Base-by-base conservation (phyloP, 2,113 vertebrate species). In the Geothlypis trichas region DNA sequence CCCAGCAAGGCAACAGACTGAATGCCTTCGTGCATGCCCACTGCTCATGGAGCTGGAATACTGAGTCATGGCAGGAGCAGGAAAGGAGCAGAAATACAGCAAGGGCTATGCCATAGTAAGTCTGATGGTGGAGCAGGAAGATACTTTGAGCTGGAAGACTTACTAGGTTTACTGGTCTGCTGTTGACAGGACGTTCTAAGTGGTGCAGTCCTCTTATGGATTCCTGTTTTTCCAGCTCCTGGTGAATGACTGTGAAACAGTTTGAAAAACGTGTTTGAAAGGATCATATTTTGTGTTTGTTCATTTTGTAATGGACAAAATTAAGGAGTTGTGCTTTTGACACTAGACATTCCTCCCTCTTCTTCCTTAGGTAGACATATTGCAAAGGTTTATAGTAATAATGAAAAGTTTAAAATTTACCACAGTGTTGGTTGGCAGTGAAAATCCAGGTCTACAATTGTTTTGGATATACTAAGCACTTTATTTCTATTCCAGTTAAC, bases 401-500 rank as follows among this genome's bases (percentile, higher is more conserved):
- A 62, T 13, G 30, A 46, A 62, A 90, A 54, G 13, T 88, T 75
- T 65, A 42, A 88, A 58, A 73, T 44, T 33, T 30, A 74, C 46
- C 76, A 72, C 46, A 39, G 66, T 62, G 27, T 68, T 59, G 73
- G 58, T 86, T 81, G 84, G 27, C 84, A 94, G 46, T 74, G 78
- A 81, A 95, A 84, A 84, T 86, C 57, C 76, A 95, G 68, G 52
- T 88, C 94, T 61, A 31, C 39, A 62, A 3, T 61, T 47, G 28
- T 59, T 93, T 66, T 72, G 31, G 65, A 42, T 62, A 81, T 61
- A 77, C 47, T 75, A 84, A 96, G 92, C 92, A 93, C 95, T 96
- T 97, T 95, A 94, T 95, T 94, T 92, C 74, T 76, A 82, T 89
- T 92, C 66, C 35, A 51, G 57, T 82, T 63, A 87, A 65, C 21